phyloP scores from a whole-genome alignment of 2,113 vertebrate species.

The Corythoichthys haematopterus region DNA sequence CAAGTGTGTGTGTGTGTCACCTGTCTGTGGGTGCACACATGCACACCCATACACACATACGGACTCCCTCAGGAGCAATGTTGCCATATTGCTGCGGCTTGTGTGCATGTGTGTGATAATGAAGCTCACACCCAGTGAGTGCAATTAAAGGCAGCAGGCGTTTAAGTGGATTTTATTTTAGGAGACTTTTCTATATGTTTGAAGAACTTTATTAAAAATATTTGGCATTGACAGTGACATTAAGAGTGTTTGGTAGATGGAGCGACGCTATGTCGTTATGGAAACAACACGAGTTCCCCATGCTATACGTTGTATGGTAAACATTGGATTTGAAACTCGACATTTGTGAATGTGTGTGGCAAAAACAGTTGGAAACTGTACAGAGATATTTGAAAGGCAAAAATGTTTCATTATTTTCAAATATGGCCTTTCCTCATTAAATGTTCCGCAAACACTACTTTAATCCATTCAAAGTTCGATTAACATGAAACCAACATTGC shows the following conservation, averaged over 20 bases:
- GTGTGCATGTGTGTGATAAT: not conserved
- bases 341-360: too few relatives aligned
- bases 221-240: not conserved
- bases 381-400: too few relatives aligned
- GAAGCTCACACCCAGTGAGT: not conserved
- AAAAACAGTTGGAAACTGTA: too few relatives aligned
- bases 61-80: conserved; percentile 43
- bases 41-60: conserved; percentile 21
- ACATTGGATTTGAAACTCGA: too few relatives aligned
- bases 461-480: too few relatives aligned
- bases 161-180: not conserved
- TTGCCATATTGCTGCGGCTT: not conserved
- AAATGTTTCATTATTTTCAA: too few relatives aligned
- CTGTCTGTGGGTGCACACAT: not conserved
- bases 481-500: too few relatives aligned
- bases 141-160: not conserved
- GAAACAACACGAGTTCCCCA: not conserved
- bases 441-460: too few relatives aligned
- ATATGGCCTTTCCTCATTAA: too few relatives aligned
- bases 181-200: not conserved
- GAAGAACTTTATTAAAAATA: not conserved
- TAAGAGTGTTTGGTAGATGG: not conserved
- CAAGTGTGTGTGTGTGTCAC: not conserved
- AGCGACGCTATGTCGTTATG: not conserved
- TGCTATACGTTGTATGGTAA: too few relatives aligned